A percentile compares a stretch with the other conserved stretches of the same genome.
Evolutionary conservation across 2,888 invertebrate genomes (phyloP).

Genomic region (Koerneria pararmatus): DNA sequence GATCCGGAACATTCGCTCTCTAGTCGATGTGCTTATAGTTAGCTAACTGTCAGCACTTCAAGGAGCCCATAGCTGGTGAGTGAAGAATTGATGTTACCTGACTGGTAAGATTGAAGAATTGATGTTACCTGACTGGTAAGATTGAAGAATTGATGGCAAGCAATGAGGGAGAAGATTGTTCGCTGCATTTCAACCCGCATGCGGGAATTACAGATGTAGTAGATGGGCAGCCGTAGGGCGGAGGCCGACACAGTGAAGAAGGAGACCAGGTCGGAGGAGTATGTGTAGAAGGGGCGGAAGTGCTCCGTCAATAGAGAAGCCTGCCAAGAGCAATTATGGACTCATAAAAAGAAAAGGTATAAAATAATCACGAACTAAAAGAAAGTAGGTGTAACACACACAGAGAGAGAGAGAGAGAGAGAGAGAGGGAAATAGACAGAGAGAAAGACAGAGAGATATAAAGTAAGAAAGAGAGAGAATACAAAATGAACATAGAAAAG

Average conservation of each 20-base stretch:
- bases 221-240: conserved; percentile 50
- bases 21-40: too few relatives aligned
- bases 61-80: too few relatives aligned
- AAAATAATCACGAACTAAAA: background rate
- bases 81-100: too few relatives aligned
- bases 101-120: too few relatives aligned
- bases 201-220: conserved; percentile 47
- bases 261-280: conserved; percentile 48
- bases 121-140: too few relatives aligned
- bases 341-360: too few relatives aligned
- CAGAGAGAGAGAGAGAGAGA: background rate
- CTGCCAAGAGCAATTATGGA: conserved; percentile 8
- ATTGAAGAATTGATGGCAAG: too few relatives aligned
- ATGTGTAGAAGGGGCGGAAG: conserved; percentile 48
- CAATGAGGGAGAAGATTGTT: too few relatives aligned
- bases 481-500: too few relatives aligned
- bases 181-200: conserved; percentile 1
- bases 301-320: conserved; percentile 37
- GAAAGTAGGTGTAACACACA: background rate
- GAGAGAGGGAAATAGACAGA: conserved; percentile 4
- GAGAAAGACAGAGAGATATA: background rate
- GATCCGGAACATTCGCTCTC: too few relatives aligned
- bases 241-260: conserved; percentile 44
- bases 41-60: too few relatives aligned
- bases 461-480: too few relatives aligned